Conservation (phyloP, 92 coral and sea anemone species). For the Blastomussa wellsi region DNA sequence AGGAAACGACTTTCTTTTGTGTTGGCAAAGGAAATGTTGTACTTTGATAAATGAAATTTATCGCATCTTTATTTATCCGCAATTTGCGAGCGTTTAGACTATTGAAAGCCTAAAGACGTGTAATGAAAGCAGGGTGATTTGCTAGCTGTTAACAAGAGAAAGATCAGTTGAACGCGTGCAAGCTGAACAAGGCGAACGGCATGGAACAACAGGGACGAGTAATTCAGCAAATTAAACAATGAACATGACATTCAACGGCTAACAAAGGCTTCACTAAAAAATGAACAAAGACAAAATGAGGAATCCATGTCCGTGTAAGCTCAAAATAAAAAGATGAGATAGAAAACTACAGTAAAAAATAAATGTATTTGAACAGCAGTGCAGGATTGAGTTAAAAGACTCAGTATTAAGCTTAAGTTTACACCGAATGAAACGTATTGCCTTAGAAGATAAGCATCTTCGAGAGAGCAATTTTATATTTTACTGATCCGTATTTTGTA, state of each 20-base stretch:
- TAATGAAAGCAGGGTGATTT: constrained; percentile 14
- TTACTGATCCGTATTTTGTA: neutral
- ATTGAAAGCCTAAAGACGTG: constrained; percentile 10
- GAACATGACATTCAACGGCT: neutral
- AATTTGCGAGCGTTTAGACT: constrained; percentile 38
- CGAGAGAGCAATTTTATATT: neutral
- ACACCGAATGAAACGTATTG: neutral
- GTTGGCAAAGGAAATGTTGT: constrained; percentile 30
- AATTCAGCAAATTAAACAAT: neutral
- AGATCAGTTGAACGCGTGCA: constrained; percentile 4
- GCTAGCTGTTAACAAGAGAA: constrained; percentile 22
- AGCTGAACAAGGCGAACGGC: neutral
- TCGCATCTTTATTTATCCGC: constrained; percentile 28
- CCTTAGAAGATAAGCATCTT: constrained; percentile 14
- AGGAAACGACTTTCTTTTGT: constrained; percentile 44
- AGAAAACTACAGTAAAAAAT: neutral
- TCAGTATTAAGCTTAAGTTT: constrained; percentile 17
- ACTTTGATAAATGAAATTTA: constrained; percentile 48
- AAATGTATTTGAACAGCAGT: neutral
- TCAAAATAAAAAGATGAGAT: neutral
- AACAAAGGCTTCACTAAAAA: neutral
- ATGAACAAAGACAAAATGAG: neutral
- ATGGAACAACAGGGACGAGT: neutral
- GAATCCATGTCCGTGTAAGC: neutral
- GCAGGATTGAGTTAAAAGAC: neutral